Conservation (phyloP, 2,888 invertebrate genomes). For the Helleia helle region DNA sequence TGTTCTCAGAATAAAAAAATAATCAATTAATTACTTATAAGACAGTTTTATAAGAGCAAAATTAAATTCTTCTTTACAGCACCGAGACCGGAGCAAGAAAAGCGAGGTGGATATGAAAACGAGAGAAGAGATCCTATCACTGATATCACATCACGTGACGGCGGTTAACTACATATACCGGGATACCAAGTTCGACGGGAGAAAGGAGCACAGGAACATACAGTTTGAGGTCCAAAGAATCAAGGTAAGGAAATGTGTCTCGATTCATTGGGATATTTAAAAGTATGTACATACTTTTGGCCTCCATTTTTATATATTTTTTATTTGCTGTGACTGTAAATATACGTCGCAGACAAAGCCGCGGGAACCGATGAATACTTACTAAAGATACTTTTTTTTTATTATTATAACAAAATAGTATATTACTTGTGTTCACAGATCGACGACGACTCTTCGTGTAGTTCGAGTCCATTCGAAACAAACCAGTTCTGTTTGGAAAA, state of each 20-base stretch:
- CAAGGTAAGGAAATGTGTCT: constrained; percentile 40
- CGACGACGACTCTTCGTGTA: constrained; percentile 90
- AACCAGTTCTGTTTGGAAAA: constrained; percentile 96
- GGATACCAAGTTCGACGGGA: constrained; percentile 94
- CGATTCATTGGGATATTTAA: no score
- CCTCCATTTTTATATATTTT: no score
- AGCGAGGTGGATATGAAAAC: constrained; percentile 89
- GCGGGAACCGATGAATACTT: no score
- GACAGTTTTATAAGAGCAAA: no score
- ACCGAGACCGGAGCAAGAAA: constrained; percentile 79
- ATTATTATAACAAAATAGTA: no score
- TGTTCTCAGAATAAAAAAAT: no score
- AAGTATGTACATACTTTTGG: no score
- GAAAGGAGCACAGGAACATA: constrained; percentile 91
- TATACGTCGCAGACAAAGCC: no score
- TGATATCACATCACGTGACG: constrained; percentile 98
- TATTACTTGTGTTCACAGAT: constrained; percentile 77
- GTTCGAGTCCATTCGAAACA: constrained; percentile 70
- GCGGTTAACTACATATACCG: constrained; percentile 98
- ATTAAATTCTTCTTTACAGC: constrained; percentile 69
- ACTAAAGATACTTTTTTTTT: no score
- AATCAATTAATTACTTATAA: no score
- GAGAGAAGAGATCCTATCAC: constrained; percentile 95
- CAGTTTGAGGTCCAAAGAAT: constrained; percentile 94
- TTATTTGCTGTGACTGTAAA: no score